A percentile compares a stretch with the other conserved stretches of the same genome.
These are phyloP conservation scores for Leucoraja erinaceus DNA, from an alignment of 2,113 vertebrate species.

Conservation along the genomic window DNA sequence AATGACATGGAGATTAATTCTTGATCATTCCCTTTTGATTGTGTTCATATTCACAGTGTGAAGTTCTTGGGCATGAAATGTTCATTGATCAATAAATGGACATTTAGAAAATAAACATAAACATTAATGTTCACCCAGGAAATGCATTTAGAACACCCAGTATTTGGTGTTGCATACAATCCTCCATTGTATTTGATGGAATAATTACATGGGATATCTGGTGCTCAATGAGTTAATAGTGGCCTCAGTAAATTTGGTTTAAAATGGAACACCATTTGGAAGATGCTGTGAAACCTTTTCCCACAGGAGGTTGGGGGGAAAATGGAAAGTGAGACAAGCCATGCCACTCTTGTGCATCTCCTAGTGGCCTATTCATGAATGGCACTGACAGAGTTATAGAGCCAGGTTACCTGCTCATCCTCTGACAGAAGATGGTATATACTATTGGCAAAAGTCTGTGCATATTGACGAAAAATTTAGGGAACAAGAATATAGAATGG, in stretches of 20 bases:
- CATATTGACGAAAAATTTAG: neutral
- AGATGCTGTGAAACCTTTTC: neutral
- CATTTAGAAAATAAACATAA: neutral
- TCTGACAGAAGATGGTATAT: neutral
- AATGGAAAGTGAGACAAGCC: slow-evolving; percentile 3
- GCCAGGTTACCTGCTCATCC: neutral
- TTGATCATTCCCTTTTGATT: neutral
- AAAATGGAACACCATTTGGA: slow-evolving; percentile 12
- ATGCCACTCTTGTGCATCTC: slow-evolving; percentile 22
- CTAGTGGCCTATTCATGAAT: neutral
- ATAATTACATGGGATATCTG: neutral
- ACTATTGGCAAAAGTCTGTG: neutral
- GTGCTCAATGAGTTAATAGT: neutral
- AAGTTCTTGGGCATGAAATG: neutral
- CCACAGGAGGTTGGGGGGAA: neutral
- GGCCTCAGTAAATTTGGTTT: neutral
- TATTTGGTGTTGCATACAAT: neutral
- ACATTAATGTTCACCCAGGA: neutral
- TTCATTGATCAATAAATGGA: neutral
- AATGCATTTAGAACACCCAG: neutral
- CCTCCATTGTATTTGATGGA: neutral
- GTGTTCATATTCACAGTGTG: neutral
- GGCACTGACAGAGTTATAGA: neutral
- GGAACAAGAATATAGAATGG: neutral
- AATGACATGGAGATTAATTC: neutral